A percentile compares a stretch with the other conserved stretches of the same genome.
These are phyloP conservation scores for Gobiocypris rarus DNA, from an alignment of 2,113 vertebrate genomes.

Conservation along the genomic window DNA sequence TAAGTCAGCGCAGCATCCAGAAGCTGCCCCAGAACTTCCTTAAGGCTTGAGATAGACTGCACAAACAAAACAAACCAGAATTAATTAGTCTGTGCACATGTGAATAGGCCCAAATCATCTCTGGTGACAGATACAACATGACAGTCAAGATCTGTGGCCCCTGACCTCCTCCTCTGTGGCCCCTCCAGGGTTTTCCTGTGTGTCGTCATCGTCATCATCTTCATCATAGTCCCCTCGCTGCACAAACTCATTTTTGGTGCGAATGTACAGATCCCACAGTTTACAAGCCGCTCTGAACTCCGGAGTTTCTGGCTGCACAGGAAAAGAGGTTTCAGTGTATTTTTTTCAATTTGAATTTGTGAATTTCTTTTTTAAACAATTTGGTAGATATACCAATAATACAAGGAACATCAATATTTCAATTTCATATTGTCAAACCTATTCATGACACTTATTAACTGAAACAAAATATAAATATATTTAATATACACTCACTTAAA, in stretches of 20 bases:
- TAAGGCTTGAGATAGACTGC: conserved; percentile 86
- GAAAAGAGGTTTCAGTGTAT: background rate
- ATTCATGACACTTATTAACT: background rate
- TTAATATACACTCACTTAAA: too few relatives aligned
- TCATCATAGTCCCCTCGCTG: conserved; percentile 94
- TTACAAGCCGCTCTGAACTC: conserved; percentile 96
- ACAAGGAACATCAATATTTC: background rate
- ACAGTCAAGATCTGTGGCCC: background rate
- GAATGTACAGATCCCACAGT: conserved; percentile 95
- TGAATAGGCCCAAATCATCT: background rate
- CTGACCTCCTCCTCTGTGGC: conserved; percentile 88
- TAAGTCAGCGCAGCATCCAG: conserved; percentile 90
- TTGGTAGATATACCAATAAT: background rate
- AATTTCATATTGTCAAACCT: background rate
- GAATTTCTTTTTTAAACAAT: background rate
- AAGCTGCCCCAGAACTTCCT: conserved; percentile 92
- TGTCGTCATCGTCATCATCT: conserved; percentile 91
- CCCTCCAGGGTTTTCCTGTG: conserved; percentile 83
- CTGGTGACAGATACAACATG: background rate
- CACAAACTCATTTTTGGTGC: conserved; percentile 97
- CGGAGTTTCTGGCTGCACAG: conserved; percentile 85
- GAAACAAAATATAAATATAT: background rate
- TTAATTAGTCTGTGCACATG: background rate
- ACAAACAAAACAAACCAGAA: background rate
- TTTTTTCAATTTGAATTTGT: background rate